Evolutionary conservation across 2,797 vertebrate genomes (phyloP).

Genomic region (Botia kubotai): DNA sequence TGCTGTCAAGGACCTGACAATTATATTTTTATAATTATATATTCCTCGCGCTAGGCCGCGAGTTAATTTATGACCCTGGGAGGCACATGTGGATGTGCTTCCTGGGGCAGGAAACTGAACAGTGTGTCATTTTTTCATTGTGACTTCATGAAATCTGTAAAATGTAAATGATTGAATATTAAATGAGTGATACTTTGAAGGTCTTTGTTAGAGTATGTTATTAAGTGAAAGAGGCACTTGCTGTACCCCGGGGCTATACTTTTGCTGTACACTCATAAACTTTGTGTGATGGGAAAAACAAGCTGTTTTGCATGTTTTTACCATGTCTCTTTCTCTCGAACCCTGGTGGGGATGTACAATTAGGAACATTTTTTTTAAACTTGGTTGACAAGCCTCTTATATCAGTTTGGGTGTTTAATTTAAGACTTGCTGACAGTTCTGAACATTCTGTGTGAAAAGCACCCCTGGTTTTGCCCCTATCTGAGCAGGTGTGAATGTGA

Average conservation of each 20-base stretch:
- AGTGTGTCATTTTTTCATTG: conserved; percentile 14
- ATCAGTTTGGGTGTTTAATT: conserved; percentile 45
- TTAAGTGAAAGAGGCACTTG: neutral
- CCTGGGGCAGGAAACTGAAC: conserved; percentile 2
- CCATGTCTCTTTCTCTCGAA: conserved; percentile 2
- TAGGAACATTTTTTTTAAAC: conserved; percentile 27
- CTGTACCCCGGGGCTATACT: too few relatives aligned
- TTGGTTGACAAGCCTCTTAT: conserved; percentile 22
- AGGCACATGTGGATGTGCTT: conserved; percentile 12
- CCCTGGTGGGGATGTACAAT: conserved; percentile 17
- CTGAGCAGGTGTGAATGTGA: conserved; percentile 15
- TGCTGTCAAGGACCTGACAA: conserved; percentile 30
- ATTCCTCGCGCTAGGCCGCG: neutral
- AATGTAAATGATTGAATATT: neutral
- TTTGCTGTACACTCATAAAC: conserved; percentile 3
- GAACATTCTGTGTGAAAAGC: conserved; percentile 40
- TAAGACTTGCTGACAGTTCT: conserved; percentile 45
- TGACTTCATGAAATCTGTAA: neutral
- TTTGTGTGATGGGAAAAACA: neutral
- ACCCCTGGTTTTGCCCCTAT: conserved; percentile 2
- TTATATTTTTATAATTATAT: conserved; percentile 47
- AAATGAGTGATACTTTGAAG: conserved; percentile 11
- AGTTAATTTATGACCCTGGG: conserved; percentile 35
- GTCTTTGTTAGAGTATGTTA: neutral
- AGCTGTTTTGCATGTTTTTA: conserved; percentile 9